A percentile compares a stretch with the other conserved stretches of the same genome.
Conservation (phyloP, 2,113 vertebrate species). For the Marmota monax region DNA sequence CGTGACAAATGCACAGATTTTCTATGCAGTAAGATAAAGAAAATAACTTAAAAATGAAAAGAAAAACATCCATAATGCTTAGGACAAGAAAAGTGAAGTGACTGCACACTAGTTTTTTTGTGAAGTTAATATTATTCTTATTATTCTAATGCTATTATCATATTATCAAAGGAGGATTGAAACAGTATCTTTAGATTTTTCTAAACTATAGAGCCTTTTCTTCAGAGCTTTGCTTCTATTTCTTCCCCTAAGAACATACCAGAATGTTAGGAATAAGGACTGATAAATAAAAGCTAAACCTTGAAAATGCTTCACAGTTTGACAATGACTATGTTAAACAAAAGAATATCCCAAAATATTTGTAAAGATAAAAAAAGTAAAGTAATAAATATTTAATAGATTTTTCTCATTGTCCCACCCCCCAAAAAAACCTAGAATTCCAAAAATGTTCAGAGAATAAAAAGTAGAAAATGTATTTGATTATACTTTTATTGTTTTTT, state of each 20-base stretch:
- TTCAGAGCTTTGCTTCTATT: background rate
- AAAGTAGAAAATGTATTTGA: background rate
- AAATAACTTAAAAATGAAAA: slow-evolving; percentile 54
- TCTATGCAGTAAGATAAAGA: slow-evolving; percentile 82
- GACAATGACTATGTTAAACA: background rate
- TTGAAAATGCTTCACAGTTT: background rate
- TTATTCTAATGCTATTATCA: background rate
- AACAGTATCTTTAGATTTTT: background rate
- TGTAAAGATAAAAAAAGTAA: background rate
- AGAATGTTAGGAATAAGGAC: slow-evolving; percentile 12
- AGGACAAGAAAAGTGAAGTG: background rate
- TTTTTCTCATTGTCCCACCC: background rate
- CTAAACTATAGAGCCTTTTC: background rate
- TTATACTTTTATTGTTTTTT: slow-evolving; percentile 43
- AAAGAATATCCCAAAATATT: slow-evolving; percentile 26
- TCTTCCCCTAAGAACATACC: background rate
- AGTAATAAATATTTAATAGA: background rate
- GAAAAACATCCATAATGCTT: background rate
- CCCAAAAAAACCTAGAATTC: background rate
- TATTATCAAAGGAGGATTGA: background rate
- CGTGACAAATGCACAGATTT: slow-evolving; percentile 76
- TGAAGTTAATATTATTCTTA: slow-evolving; percentile 2
- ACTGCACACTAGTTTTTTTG: background rate
- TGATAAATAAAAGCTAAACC: background rate
- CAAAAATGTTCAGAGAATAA: background rate